Conservation (phyloP, 1,140 invertebrate genomes). For the Stratiolaelaps scimitus region DNA sequence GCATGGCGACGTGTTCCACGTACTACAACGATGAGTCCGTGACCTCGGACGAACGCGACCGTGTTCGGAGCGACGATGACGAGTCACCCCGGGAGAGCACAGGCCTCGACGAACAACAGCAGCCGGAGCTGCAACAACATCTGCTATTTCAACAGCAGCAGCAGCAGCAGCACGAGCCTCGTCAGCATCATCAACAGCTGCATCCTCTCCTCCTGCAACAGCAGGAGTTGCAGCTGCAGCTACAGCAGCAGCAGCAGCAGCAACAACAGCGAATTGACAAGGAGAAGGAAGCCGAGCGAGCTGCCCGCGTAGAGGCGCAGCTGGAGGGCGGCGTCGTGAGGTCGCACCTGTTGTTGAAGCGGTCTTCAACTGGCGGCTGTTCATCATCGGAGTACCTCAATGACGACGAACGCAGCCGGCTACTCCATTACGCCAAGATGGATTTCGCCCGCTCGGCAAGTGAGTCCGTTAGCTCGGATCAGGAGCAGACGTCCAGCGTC, state of each 20-base stretch:
- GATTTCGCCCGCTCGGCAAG: conserved; percentile 22
- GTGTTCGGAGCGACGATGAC: too few species aligned
- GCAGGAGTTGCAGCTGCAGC: too few species aligned
- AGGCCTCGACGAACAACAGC: too few species aligned
- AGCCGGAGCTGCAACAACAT: too few species aligned
- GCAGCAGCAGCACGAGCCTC: too few species aligned
- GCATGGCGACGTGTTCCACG: conserved; percentile 19
- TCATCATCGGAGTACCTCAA: conserved; percentile 22
- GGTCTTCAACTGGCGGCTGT: background rate
- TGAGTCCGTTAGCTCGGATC: conserved; percentile 14
- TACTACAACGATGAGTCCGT: conserved; percentile 27
- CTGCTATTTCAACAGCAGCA: too few species aligned
- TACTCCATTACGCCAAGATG: conserved; percentile 25
- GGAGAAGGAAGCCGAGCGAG: background rate
- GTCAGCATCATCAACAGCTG: too few species aligned
- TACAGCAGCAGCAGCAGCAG: too few species aligned
- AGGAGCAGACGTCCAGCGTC: conserved; percentile 23
- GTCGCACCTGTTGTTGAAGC: conserved; percentile 21
- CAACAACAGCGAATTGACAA: background rate
- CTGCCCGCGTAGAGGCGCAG: conserved; percentile 24
- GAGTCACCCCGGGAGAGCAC: too few species aligned
- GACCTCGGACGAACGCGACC: conserved; percentile 2
- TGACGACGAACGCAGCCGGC: conserved; percentile 28
- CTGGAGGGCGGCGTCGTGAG: conserved; percentile 27
- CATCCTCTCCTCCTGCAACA: too few species aligned